A percentile compares a stretch with the other conserved stretches of the same genome.
These are phyloP conservation scores for Diarsia brunnea DNA, from an alignment of 2,888 invertebrate species.

Conservation along the genomic window DNA sequence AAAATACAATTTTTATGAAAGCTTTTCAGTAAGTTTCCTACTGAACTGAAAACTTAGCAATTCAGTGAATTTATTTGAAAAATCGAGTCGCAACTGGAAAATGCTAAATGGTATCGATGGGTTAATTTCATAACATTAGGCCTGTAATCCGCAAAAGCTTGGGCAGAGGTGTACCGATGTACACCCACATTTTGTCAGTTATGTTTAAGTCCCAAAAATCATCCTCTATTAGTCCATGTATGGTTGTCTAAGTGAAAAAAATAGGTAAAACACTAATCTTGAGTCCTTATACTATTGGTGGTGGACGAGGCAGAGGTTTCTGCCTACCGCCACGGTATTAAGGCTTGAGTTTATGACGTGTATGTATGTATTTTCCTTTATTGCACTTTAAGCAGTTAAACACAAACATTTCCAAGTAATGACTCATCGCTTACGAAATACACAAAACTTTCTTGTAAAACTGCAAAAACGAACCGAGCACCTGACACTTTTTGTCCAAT, in stretches of 20 bases:
- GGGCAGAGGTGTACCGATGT: too few species aligned
- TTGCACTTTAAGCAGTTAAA: neutral
- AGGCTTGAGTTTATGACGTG: too few species aligned
- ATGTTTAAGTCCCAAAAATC: too few species aligned
- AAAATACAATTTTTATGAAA: conserved; percentile 41
- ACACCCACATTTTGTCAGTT: too few species aligned
- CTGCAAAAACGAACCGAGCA: conserved; percentile 32
- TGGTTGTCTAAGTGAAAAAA: too few species aligned
- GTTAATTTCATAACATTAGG: neutral
- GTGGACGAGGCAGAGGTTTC: too few species aligned
- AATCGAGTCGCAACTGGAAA: conserved; percentile 12
- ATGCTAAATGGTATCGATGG: conserved; percentile 3
- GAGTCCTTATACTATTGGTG: too few species aligned
- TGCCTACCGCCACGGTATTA: too few species aligned
- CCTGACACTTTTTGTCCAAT: conserved; percentile 40
- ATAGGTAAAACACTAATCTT: too few species aligned
- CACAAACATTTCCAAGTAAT: neutral
- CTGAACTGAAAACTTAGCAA: conserved; percentile 25
- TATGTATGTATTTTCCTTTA: too few species aligned
- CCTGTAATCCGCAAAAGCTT: too few species aligned
- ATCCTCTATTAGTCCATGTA: too few species aligned
- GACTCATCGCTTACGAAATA: conserved; percentile 38
- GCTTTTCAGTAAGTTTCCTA: conserved; percentile 19
- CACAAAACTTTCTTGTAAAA: conserved; percentile 12
- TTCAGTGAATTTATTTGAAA: conserved; percentile 21